Evolutionary conservation across 2,888 invertebrate genomes (phyloP).

Genomic region (Baccha elongata): DNA sequence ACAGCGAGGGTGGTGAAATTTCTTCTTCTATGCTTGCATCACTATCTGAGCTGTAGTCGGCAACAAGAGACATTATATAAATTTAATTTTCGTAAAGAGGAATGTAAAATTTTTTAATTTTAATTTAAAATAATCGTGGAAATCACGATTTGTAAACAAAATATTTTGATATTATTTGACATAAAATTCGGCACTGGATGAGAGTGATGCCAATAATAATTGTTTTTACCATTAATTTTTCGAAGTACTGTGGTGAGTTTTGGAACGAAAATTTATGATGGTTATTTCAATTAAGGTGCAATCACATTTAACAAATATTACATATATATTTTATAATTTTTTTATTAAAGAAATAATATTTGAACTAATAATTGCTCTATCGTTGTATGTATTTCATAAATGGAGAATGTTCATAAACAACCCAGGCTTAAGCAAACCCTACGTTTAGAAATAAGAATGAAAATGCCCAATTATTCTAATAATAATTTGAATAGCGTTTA

Average conservation of each 20-base stretch:
- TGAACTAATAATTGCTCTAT: too few relatives aligned
- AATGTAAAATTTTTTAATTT: constrained; percentile 17
- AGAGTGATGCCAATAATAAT: constrained; percentile 7
- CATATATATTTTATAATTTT: too few relatives aligned
- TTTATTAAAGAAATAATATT: too few relatives aligned
- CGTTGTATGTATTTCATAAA: too few relatives aligned
- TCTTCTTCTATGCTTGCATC: constrained; percentile 65
- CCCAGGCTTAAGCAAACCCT: too few relatives aligned
- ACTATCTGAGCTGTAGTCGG: constrained; percentile 77
- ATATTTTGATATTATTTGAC: constrained; percentile 30
- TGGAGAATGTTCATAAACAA: too few relatives aligned
- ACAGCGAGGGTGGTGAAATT: constrained; percentile 1
- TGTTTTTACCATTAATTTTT: neutral
- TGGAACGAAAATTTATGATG: neutral
- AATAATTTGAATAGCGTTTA: too few relatives aligned
- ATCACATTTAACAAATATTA: neutral
- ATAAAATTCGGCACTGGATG: neutral
- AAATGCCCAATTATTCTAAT: too few relatives aligned
- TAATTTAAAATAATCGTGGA: constrained; percentile 33
- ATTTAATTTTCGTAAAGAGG: neutral
- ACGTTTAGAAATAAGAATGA: too few relatives aligned
- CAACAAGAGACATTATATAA: constrained; percentile 78
- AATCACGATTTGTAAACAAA: constrained; percentile 61
- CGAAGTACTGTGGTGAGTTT: constrained; percentile 6
- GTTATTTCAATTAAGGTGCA: neutral